Base-by-base conservation (phyloP, 2,888 invertebrate species). In the Elmis aenea region DNA sequence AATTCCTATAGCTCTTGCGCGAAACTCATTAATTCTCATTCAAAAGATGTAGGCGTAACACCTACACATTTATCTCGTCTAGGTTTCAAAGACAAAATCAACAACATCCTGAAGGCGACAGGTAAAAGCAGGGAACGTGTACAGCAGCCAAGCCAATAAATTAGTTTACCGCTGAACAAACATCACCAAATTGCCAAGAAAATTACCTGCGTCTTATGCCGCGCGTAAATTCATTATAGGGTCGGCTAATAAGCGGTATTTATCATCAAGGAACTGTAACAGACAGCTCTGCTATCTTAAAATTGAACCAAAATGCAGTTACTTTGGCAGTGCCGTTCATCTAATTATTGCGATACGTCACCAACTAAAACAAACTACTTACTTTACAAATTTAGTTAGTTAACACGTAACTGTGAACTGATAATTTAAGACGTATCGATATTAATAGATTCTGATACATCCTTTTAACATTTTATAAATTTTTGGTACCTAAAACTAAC, bases 121-220 rank as follows among this genome's bases (percentile, higher is more conserved):
- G 52, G 52, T 52, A 50, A 45, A 43, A 35, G 38, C 29, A 42
- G 36, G 43, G 46, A 38, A 32, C 35, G 38, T 47, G 47, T 50
- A 45, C 43, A 41, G 47, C 34, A 48, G 46, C 46, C 50, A 41
- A 41, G 53, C 53, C 57, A 55, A 59, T 57, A 59, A 61, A 60
- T 60, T 56, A 57, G 56, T 43, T 50, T 48, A 48, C 53, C 49
- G 52, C 52, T 53, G 56, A 62, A 61, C 62, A 63, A 64, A 65
- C 64, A 62, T 57, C 59, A 54, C 57, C 55, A 63, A 65, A 65
- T 64, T 61, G 62, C 62, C 58, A 54, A 55, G 62, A 62, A 64
- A 64, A 64, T 65, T 64, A 64, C 65, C 63, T 64, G 62, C 50
- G 57, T 52, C 56, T 55, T 50, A 49, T 38, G 45, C 47, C 50